These are phyloP conservation scores for Periophthalmodon schlosseri DNA, from an alignment of 2,113 vertebrate species.

Conservation along the genomic window DNA sequence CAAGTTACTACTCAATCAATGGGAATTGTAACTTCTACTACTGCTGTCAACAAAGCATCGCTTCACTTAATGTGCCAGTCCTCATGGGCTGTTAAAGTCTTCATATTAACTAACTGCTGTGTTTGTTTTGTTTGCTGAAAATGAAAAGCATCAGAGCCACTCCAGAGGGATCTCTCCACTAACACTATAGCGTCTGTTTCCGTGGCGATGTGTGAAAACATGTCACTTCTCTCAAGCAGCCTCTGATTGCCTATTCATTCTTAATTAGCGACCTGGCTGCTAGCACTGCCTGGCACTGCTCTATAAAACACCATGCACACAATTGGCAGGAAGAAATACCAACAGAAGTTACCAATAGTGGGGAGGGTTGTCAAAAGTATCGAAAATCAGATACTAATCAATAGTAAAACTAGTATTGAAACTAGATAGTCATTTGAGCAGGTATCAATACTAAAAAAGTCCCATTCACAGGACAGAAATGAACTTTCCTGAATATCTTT, in stretches of 20 bases:
- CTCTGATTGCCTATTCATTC: slow-evolving; percentile 19
- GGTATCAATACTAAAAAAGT: too few species aligned
- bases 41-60: background rate
- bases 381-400: too few species aligned
- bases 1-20: too few species aligned
- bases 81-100: background rate
- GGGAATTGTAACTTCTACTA: background rate
- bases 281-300: background rate
- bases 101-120: background rate
- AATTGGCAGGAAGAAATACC: background rate
- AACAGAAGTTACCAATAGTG: background rate
- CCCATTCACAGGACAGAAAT: too few species aligned
- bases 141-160: background rate
- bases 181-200: background rate
- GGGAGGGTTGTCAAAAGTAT: too few species aligned
- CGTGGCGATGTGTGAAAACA: slow-evolving; percentile 20
- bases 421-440: too few species aligned
- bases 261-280: slow-evolving; percentile 13
- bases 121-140: slow-evolving; percentile 2
- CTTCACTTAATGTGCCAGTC: background rate
- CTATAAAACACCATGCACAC: background rate
- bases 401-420: too few species aligned
- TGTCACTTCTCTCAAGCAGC: slow-evolving; percentile 10
- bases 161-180: background rate
- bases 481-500: too few species aligned